A percentile compares a stretch with the other conserved stretches of the same genome.
phyloP scores from a whole-genome alignment of 2,797 vertebrate species.

The Eulemur rubriventer region DNA sequence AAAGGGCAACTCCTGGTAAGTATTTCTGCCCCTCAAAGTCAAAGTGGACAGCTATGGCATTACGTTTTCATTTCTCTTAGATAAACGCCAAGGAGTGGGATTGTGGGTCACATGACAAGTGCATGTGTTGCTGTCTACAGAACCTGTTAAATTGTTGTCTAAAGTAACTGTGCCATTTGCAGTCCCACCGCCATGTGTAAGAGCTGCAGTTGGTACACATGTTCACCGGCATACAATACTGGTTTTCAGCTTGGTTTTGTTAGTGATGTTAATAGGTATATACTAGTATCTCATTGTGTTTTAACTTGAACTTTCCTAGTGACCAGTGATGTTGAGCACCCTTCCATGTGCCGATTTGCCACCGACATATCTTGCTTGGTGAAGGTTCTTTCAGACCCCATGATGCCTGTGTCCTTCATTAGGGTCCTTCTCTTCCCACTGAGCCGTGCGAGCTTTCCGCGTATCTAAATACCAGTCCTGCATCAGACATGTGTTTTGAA shows the following conservation, averaged over 20 bases:
- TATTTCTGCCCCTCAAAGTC: background rate
- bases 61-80: background rate
- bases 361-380: fast-evolving
- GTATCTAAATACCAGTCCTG: no score
- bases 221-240: fast-evolving
- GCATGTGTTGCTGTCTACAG: background rate
- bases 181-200: fast-evolving
- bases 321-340: fast-evolving
- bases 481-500: background rate
- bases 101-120: fast-evolving
- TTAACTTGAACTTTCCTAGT: background rate
- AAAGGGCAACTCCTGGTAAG: background rate
- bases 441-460: background rate
- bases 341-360: fast-evolving
- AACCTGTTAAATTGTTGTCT: fast-evolving
- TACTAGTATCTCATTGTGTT: fast-evolving
- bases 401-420: background rate
- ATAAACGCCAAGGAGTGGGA: background rate
- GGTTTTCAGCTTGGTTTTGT: background rate
- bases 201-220: fast-evolving
- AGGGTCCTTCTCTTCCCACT: background rate
- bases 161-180: fast-evolving
- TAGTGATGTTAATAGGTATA: fast-evolving
- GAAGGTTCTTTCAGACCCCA: background rate
- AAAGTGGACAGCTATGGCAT: fast-evolving